These are phyloP conservation scores for Thalassoma bifasciatum DNA, from an alignment of 2,113 vertebrate species.

Conservation along the genomic window DNA sequence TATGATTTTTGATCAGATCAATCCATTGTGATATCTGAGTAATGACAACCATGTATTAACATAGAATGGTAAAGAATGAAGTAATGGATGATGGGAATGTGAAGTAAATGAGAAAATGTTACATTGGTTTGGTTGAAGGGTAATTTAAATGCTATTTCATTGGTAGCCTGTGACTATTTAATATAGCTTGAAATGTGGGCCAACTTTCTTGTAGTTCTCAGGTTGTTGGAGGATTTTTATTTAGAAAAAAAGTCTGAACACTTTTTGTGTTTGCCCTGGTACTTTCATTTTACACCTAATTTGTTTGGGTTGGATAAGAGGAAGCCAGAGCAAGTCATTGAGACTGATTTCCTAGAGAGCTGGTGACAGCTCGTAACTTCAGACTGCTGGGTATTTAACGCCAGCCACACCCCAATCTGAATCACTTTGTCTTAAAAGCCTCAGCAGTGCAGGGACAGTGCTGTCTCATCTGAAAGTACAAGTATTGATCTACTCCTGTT, in stretches of 20 bases:
- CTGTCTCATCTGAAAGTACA: conserved; percentile 11
- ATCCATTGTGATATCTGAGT: conserved; percentile 47
- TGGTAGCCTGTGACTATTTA: conserved; percentile 23
- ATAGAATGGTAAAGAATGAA: conserved; percentile 9
- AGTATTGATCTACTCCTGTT: conserved; percentile 14
- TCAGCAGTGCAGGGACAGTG: conserved; percentile 22
- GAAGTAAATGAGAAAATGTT: conserved; percentile 58
- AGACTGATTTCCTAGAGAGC: conserved; percentile 12
- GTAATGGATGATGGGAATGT: not conserved
- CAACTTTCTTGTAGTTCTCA: conserved; percentile 50
- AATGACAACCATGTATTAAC: conserved; percentile 1
- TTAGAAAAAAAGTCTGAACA: not conserved
- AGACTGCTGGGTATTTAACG: conserved; percentile 12
- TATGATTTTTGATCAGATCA: conserved; percentile 69
- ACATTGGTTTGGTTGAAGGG: conserved; percentile 31
- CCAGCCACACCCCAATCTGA: conserved; percentile 11
- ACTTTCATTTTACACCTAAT: conserved; percentile 2
- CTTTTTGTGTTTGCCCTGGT: conserved; percentile 8
- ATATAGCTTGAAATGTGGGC: conserved; percentile 34
- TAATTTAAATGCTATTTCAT: conserved; percentile 23
- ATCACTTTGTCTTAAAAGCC: conserved; percentile 18
- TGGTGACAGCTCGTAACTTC: conserved; percentile 12
- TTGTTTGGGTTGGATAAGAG: conserved; percentile 34
- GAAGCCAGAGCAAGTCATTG: conserved; percentile 43
- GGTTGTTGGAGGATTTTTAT: conserved; percentile 19